Base-by-base conservation (phyloP, 2,888 invertebrate species). In the Hirtodrosophila histrioides region DNA sequence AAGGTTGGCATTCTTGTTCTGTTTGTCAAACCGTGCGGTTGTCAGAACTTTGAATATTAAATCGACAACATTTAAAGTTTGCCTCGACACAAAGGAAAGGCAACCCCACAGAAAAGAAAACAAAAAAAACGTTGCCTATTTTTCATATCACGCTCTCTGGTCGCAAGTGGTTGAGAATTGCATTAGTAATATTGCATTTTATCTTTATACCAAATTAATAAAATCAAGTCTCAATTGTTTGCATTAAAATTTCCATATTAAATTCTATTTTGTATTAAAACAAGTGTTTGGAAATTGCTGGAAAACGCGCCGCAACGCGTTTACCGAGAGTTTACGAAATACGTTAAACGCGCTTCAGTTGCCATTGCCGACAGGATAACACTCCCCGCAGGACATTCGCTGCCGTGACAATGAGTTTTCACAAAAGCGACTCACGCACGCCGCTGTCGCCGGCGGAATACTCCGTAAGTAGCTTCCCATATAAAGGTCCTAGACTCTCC, bases 1-100 rank as follows among this genome's bases (percentile, higher is more conserved):
- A 82, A 85, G 80, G 91, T 91, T 91, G 89, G 91, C 89, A 91
- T 91, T 91, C 91, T 91, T 91, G 91, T 81, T 91, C 91, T 87
- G 89, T 86, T 89, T 88, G 88, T 89, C 90, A 90, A 90, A 84
- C 89, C 78, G 91, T 89, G 86, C 90, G 91, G 91, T 90, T 89
- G 91, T 86, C 80, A 84, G 74, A 80, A 84, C 88, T 74, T 74
- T 68, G 33, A 49, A 73, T 57, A 40, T 44, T 43, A 8, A 6
- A 4, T 57, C 36, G 7, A 50, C 57, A 58, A 63, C 54, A 44
- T 78, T 81, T 68, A 37, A 31, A 58, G 33, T 50, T 54, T 57
- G 23, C 49, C 45, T 39, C 63, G 58, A 80, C 39, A 31, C 40
- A 45, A 33, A 43, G 70, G 27, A 53, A 29, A 43, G 40, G 7